Evolutionary conservation across 2,888 invertebrate genomes (phyloP).

Genomic region (Drosophila hamatofila): DNA sequence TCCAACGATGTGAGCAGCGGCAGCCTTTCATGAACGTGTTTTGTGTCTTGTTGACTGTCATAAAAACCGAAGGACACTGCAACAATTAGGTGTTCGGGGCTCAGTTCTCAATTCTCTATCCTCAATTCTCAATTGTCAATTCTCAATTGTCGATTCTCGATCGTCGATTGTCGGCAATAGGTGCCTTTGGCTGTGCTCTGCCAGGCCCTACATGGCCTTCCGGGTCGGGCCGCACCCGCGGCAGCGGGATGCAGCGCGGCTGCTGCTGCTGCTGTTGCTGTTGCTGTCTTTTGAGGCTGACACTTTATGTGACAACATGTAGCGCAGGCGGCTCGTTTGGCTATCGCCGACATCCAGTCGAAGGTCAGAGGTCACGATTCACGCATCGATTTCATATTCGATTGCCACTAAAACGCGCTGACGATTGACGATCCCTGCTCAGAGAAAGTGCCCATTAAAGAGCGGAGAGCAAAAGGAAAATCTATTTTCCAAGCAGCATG

Average conservation of each 20-base stretch:
- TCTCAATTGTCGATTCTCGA: constrained; percentile 21
- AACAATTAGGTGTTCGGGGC: constrained; percentile 64
- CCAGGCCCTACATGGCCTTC: constrained; percentile 17
- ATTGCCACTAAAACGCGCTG: constrained; percentile 61
- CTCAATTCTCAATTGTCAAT: constrained; percentile 38
- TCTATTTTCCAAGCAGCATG: constrained; percentile 30
- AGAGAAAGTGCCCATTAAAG: constrained; percentile 55
- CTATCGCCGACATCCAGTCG: constrained; percentile 34
- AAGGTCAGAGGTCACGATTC: constrained; percentile 64
- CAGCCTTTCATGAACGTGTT: constrained; percentile 40
- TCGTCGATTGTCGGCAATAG: constrained; percentile 3
- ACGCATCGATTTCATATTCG: constrained; percentile 16
- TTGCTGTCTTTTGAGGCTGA: constrained; percentile 61
- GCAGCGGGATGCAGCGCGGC: constrained; percentile 68
- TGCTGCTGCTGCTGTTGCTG: constrained; percentile 30
- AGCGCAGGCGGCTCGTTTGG: constrained; percentile 47
- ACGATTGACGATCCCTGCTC: constrained; percentile 59
- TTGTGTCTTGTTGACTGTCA: constrained; percentile 52
- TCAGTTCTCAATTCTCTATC: constrained; percentile 32
- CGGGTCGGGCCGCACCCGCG: constrained; percentile 59
- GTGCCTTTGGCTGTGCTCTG: neutral
- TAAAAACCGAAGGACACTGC: constrained; percentile 76
- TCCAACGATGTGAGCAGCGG: constrained; percentile 39
- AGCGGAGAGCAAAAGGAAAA: constrained; percentile 31
- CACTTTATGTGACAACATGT: constrained; percentile 79